These are phyloP conservation scores for Oxyruncus cristatus DNA, from an alignment of 2,113 vertebrate species.

Conservation along the genomic window DNA sequence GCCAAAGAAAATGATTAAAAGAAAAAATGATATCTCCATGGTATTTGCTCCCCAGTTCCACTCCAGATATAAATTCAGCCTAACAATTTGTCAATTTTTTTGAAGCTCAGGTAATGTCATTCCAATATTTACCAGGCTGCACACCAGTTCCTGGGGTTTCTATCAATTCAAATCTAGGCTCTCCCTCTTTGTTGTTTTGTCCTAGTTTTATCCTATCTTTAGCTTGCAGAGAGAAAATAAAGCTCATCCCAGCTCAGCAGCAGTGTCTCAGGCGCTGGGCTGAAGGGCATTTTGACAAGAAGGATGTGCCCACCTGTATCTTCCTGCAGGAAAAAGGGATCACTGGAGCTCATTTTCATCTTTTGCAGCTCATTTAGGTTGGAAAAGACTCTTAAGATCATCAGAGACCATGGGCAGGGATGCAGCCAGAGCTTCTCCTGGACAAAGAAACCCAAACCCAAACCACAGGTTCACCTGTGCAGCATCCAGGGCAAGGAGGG, in stretches of 20 bases:
- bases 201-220: neutral
- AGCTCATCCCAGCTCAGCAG: neutral
- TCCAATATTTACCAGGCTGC: conserved; percentile 25
- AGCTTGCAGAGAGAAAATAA: neutral
- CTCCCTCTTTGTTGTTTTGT: neutral
- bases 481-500: neutral
- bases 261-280: neutral
- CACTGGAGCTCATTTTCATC: neutral
- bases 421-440: neutral
- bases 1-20: conserved; percentile 55
- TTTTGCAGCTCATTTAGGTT: neutral
- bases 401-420: neutral
- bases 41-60: conserved; percentile 8
- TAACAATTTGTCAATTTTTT: conserved; percentile 11
- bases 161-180: neutral
- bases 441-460: neutral
- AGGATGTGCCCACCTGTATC: neutral
- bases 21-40: conserved; percentile 42
- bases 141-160: neutral
- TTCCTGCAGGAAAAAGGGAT: neutral
- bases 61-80: conserved; percentile 27
- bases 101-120: conserved; percentile 31
- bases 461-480: neutral
- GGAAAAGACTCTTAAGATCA: neutral
- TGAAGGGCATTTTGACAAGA: neutral